phyloP scores from a whole-genome alignment of 1,140 invertebrate genomes.

The Diachasmimorpha longicaudata region DNA sequence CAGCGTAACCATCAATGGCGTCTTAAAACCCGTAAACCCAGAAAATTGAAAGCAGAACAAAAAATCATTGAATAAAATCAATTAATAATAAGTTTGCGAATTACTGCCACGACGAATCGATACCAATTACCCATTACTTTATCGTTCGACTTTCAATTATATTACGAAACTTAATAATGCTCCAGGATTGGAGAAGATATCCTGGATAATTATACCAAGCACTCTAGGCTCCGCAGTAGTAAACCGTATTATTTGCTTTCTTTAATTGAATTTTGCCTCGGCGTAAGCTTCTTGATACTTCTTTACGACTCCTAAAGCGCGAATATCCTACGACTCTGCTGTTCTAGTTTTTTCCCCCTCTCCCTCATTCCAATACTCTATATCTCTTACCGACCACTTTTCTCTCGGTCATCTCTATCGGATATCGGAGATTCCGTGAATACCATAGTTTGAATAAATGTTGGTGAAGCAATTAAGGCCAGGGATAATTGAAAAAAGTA shows the following conservation, averaged over 20 bases:
- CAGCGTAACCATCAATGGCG: too few species aligned
- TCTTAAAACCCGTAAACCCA: too few species aligned
- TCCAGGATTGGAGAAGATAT: slow-evolving; percentile 25
- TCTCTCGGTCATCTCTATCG: slow-evolving; percentile 12
- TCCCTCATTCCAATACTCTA: background rate
- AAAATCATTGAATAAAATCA: too few species aligned
- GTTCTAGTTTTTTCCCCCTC: slow-evolving; percentile 17
- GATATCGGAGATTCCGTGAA: slow-evolving; percentile 20
- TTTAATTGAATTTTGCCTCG: slow-evolving; percentile 39
- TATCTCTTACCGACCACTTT: slow-evolving; percentile 19
- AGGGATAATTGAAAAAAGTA: slow-evolving; percentile 24
- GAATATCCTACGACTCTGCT: slow-evolving; percentile 22
- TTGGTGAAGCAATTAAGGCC: slow-evolving; percentile 17
- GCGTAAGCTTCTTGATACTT: slow-evolving; percentile 4
- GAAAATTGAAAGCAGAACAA: too few species aligned
- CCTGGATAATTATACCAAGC: slow-evolving; percentile 35
- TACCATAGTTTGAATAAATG: slow-evolving; percentile 22
- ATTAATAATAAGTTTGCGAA: too few species aligned
- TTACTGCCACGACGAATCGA: too few species aligned
- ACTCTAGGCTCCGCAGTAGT: slow-evolving; percentile 29
- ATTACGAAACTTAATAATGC: background rate
- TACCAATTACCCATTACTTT: background rate
- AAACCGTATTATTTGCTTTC: slow-evolving; percentile 43
- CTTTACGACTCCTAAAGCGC: slow-evolving; percentile 6
- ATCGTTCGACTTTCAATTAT: background rate